These are phyloP conservation scores for Plecotus auritus DNA, from an alignment of 2,113 vertebrate genomes.

Conservation along the genomic window DNA sequence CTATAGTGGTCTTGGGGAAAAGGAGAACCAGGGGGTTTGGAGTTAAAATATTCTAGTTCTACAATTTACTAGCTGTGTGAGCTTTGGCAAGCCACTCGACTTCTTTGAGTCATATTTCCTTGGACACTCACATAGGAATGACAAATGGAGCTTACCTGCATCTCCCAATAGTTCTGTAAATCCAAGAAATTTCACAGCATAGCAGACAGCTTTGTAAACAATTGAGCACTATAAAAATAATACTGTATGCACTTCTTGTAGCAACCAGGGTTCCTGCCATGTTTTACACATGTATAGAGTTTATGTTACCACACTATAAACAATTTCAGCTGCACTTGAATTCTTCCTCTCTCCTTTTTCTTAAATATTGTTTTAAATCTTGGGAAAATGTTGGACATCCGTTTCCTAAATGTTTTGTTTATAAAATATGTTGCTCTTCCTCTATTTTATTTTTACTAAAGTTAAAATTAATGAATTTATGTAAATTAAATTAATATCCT, in stretches of 20 bases:
- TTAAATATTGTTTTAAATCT: not conserved
- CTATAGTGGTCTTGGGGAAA: not conserved
- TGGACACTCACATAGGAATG: not conserved
- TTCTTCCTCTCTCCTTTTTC: not conserved
- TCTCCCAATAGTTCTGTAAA: not conserved
- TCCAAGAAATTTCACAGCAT: not conserved
- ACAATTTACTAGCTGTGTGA: not conserved
- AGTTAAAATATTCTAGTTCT: not conserved
- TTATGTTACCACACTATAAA: not conserved
- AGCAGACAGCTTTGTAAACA: not conserved
- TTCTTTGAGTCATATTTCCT: not conserved
- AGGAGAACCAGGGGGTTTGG: not conserved
- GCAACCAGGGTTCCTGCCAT: not conserved
- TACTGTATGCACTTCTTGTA: not conserved
- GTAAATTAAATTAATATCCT: not conserved
- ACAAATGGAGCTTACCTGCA: not conserved
- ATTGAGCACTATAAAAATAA: not conserved
- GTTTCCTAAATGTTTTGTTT: not conserved
- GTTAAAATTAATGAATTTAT: conserved; percentile 17
- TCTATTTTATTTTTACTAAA: conserved; percentile 6
- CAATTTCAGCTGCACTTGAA: not conserved
- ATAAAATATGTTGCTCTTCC: not conserved
- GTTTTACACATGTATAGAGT: not conserved
- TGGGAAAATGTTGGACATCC: not conserved
- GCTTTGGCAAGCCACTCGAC: not conserved